Evolutionary conservation across 2,888 invertebrate genomes (phyloP).

Genomic region (Nomada flava): DNA sequence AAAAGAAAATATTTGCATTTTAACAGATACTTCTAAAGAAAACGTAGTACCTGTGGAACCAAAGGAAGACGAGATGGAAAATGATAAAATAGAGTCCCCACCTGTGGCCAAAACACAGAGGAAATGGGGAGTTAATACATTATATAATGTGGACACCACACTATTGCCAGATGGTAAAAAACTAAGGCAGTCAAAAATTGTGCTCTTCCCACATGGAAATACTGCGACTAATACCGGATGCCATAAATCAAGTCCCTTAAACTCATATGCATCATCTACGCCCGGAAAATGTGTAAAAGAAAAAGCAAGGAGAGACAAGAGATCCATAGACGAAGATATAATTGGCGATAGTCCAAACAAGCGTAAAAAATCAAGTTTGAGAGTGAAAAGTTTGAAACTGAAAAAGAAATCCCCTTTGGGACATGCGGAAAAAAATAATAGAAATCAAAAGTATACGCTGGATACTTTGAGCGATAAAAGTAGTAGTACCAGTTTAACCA

Average conservation of each 20-base stretch:
- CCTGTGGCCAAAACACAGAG: slow-evolving; percentile 20
- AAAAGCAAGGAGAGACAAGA: neutral
- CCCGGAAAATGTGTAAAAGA: neutral
- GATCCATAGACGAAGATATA: slow-evolving; percentile 53
- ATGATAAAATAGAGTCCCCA: slow-evolving; percentile 35
- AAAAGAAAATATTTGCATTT: neutral
- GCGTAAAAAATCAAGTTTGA: slow-evolving; percentile 11
- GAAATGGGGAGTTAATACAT: slow-evolving; percentile 44
- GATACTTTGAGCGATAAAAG: neutral
- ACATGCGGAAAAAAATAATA: neutral
- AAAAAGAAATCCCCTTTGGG: slow-evolving; percentile 28
- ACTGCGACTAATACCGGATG: slow-evolving; percentile 6
- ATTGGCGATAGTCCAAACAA: slow-evolving; percentile 56
- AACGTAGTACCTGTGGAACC: neutral
- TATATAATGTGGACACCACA: slow-evolving; percentile 63
- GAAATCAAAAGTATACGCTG: neutral
- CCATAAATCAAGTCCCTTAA: neutral
- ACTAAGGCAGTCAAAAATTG: slow-evolving; percentile 73
- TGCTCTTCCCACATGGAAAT: slow-evolving; percentile 64
- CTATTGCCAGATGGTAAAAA: slow-evolving; percentile 68
- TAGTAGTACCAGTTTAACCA: neutral
- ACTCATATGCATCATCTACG: neutral
- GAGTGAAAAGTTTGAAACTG: slow-evolving; percentile 17
- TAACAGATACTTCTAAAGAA: neutral
- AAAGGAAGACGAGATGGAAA: neutral